Base-by-base conservation (phyloP, 2,888 invertebrate species). In the Crematogaster levior region DNA sequence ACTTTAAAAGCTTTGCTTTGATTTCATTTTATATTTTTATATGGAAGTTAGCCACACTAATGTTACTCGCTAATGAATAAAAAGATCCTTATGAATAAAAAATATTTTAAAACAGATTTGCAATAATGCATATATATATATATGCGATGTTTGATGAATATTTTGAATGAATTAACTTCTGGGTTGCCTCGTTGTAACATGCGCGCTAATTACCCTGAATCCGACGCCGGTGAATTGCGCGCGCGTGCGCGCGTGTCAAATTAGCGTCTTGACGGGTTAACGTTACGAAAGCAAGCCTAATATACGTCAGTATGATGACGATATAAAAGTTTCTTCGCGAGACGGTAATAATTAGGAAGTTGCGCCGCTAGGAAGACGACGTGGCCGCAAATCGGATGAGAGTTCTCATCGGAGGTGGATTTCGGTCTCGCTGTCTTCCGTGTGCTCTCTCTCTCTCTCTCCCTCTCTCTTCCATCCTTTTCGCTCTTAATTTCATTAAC, bases 401-500 rank as follows among this genome's bases (percentile, higher is more conserved):
- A 79, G 56, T 56, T 70, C 72, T 72, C 77, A 77, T 79, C 56
- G 72, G 56, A 34, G 72, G 43, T 40, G 12, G 72, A 68, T 56
- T 70, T 81, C 48, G 30, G 60, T 63, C 51, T 30, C 61, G 30
- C 68, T 51, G 46, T 48, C 74, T 82, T 61, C 66, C 46, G n/a
- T n/a, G n/a, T n/a, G n/a, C 34, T 63, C 63, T 40, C 63, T 40
- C 40, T 24, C 63, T 18, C 65, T 65, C 43, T 24, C 66, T 21
- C 48, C n/a, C 12, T 30, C n/a, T n/a, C 7, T 12, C n/a, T n/a
- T 6, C 56, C 1, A 15, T 37, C 40, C 56, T 56, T 53, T 56
- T 70, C 43, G 72, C 30, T 43, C 56, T 70, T 81, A 81, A 81
- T 81, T 81, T 73, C 51, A 81, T 83, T 83, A 83, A 74, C 73